Conservation (phyloP, 2,797 vertebrate species). For the Eutrigla gurnardus region DNA sequence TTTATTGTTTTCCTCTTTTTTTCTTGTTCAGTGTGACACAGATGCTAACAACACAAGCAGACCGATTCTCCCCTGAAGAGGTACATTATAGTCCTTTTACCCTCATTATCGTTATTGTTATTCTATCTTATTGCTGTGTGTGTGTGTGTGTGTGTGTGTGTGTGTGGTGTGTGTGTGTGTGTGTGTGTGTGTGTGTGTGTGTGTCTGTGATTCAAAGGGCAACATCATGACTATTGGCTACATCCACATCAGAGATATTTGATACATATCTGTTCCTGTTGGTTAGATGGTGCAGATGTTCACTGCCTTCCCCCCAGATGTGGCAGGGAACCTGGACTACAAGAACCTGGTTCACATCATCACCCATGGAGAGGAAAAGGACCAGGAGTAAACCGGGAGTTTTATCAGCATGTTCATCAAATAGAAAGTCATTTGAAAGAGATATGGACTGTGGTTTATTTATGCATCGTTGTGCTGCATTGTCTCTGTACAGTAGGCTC, state of each 20-base stretch:
- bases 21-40: constrained; percentile 88
- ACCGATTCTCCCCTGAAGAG: constrained; percentile 94
- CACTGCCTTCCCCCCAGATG: constrained; percentile 92
- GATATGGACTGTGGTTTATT: constrained; percentile 42
- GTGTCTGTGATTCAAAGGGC: constrained; percentile 9
- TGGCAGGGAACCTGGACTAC: constrained; percentile 94
- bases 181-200: constrained; percentile 15
- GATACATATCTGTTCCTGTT: constrained; percentile 6
- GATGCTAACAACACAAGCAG: constrained; percentile 96
- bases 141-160: constrained; percentile 11
- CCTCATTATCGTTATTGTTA: constrained; percentile 30
- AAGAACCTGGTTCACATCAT: constrained; percentile 97
- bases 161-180: constrained; percentile 10
- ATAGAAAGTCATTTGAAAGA: constrained; percentile 26
- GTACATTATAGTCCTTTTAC: constrained; percentile 76
- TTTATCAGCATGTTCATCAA: neutral
- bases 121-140: constrained; percentile 34
- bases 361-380: constrained; percentile 96
- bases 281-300: constrained; percentile 96
- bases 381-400: constrained; percentile 81
- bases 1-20: constrained; percentile 7
- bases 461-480: constrained; percentile 14
- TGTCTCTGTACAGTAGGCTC: constrained; percentile 30
- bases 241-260: constrained; percentile 15
- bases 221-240: constrained; percentile 30